A percentile compares a stretch with the other conserved stretches of the same genome.
Conservation (phyloP, 2,797 vertebrate genomes). For the Sorex maritimensis region DNA sequence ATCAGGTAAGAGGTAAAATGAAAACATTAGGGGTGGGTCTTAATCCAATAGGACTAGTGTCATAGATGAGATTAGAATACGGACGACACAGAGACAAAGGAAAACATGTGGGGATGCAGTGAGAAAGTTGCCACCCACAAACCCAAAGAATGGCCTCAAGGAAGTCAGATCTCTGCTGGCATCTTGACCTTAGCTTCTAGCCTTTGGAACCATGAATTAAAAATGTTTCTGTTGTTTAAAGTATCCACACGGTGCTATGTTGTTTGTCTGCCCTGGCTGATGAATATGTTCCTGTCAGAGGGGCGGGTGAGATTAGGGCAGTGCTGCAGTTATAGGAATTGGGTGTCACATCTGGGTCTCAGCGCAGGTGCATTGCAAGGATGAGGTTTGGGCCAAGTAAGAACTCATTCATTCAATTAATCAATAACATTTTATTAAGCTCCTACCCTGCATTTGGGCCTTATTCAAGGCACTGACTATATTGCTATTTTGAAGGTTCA, state of each 20-base stretch:
- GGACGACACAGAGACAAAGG: not conserved
- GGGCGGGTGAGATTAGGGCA: not conserved
- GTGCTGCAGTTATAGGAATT: not conserved
- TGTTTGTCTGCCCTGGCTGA: not conserved
- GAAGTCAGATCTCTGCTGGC: not conserved
- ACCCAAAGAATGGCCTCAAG: not conserved
- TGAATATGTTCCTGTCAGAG: not conserved
- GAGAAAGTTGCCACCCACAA: not conserved
- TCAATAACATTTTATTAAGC: slow-evolving; percentile 33
- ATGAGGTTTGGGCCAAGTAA: slow-evolving; percentile 1
- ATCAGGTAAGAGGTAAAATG: not conserved
- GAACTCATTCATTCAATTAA: slow-evolving; percentile 49
- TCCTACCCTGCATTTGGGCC: not conserved
- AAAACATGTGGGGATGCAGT: not conserved
- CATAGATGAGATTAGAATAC: slow-evolving; percentile 17
- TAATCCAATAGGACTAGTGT: not conserved
- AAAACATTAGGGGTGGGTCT: not conserved
- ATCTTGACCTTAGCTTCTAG: slow-evolving; percentile 12
- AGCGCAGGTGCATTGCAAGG: not conserved
- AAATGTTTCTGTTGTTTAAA: slow-evolving; percentile 1
- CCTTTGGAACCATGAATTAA: not conserved
- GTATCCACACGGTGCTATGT: not conserved
- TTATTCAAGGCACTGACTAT: not conserved
- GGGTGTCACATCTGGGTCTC: not conserved
- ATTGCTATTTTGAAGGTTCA: not conserved